Base-by-base conservation (phyloP, 64 coral and sea anemone genomes). In the Montipora sp. region DNA sequence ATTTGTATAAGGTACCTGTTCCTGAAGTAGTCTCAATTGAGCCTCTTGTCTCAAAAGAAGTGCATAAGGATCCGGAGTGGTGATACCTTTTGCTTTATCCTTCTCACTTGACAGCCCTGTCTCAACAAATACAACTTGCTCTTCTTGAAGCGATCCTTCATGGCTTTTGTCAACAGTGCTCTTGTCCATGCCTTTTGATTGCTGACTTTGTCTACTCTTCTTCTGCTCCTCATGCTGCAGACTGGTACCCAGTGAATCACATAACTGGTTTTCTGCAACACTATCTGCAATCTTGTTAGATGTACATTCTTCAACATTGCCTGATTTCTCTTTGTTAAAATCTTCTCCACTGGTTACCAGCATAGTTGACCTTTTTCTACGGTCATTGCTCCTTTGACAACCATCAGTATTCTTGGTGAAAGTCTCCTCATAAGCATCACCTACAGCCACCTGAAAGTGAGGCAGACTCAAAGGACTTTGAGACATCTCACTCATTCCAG, bases 1-100 rank as follows among this genome's bases (percentile, higher is more conserved):
- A 57, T 11, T 57, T 8, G 5, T 43, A 21, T 57, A 53, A 75
- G 47, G 13, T 84, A 96, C 94, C 88, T 96, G 95, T 45, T 96
- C 87, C 65, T 96, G 95, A 43, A 96, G 85, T 43, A 91, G 75
- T 57, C 90, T 83, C 18, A 96, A 51, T n/a, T 96, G 95, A 16
- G 78, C 71, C 67, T 96, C 92, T 79, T 96, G 88, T 79, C 75
- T 93, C 83, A 88, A 94, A 58, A 96, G 72, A 69, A 96, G 47
- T 9, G 87, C 83, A 60, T 94, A 94, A 9, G 92, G 92, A 53
- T 96, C 95, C 61, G 88, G 89, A 21, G 57, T 81, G 46, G 81
- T 11, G 48, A 67, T 3, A 15, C 57, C 76, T 49, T 85, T 44
- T 51, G 45, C 82, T 50, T 36, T 20, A 60, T 19, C 3, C 55